Evolutionary conservation across 92 coral and sea anemone genomes (phyloP), one percentile per base, ranked within the genome.

Genomic region (Nematostella vectensis): DNA sequence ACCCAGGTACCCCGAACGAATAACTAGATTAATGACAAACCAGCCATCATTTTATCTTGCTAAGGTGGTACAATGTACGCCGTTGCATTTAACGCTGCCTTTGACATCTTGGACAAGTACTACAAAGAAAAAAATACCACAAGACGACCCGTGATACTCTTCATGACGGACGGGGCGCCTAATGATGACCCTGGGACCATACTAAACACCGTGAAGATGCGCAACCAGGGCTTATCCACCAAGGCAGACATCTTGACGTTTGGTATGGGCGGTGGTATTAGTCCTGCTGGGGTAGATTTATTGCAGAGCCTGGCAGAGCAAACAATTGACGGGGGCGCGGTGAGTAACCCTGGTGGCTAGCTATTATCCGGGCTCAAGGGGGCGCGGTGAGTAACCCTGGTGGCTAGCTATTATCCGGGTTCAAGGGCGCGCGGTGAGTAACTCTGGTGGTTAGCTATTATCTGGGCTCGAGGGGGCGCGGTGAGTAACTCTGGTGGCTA

Each of bases 111-210:
- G 12, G 23, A 45, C 23, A 56, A 53, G 13, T 62, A 54, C 22
- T 31, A 76, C 25, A 29, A 54, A 30, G 22, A n/a, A 18, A 16
- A 31, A 59, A 18, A 16, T 25, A 38, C 23, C 31, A 25, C 73
- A 3, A 62, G 72, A 24, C 47, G 47, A 1, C 72, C 63, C 12
- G 78, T 80, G n/a, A 69, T 80, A 6, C 48, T 80, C 23, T 80
- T 80, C 58, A 48, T 80, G 1, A 80, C 88, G 3, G 82, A 80
- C 37, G 88, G 88, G 1, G 2, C 29, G n/a, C 83, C 88, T 11
- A 50, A 33, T 6, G 88, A 80, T 2, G 8, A 3, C 10, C 1
- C 31, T 1, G 8, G 0, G 12, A 12, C 16, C 23, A 61, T 61
- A 27, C 24, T 75, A 50, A 9, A 51, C 2, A 39, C 63, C 0